phyloP scores from a whole-genome alignment of 2,113 vertebrate genomes.

The Phasianus colchicus region DNA sequence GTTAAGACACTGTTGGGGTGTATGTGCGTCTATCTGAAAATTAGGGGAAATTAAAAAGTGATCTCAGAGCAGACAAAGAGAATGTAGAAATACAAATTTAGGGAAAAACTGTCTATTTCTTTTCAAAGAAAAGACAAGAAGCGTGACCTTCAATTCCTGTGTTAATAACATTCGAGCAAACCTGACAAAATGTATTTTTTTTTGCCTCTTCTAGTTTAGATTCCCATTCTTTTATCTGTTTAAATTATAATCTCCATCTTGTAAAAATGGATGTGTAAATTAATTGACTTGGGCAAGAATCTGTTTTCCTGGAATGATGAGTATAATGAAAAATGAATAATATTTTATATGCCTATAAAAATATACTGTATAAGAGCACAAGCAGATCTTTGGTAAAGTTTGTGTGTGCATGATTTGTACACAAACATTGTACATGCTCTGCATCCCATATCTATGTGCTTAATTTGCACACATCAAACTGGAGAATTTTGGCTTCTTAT shows the following conservation, averaged over 20 bases:
- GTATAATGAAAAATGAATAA: neutral
- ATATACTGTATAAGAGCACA: neutral
- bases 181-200: constrained; percentile 3
- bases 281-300: neutral
- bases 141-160: constrained; percentile 1
- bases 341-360: neutral
- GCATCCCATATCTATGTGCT: neutral
- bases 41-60: neutral
- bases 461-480: neutral
- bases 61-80: neutral
- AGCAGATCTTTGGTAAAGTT: neutral
- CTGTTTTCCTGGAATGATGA: neutral
- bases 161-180: constrained; percentile 11
- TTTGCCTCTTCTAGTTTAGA: constrained; percentile 4
- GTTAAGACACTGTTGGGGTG: constrained; percentile 3
- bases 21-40: constrained; percentile 12
- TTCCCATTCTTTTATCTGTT: constrained; percentile 5
- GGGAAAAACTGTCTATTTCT: neutral
- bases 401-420: accelerated
- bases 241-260: neutral
- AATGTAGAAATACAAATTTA: constrained; percentile 5
- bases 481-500: neutral
- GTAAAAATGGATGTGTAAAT: constrained; percentile 48
- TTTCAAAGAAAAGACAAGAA: neutral
- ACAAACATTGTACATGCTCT: accelerated